Conservation (phyloP, 64 coral and sea anemone species). For the Cladopsammia gracilis region DNA sequence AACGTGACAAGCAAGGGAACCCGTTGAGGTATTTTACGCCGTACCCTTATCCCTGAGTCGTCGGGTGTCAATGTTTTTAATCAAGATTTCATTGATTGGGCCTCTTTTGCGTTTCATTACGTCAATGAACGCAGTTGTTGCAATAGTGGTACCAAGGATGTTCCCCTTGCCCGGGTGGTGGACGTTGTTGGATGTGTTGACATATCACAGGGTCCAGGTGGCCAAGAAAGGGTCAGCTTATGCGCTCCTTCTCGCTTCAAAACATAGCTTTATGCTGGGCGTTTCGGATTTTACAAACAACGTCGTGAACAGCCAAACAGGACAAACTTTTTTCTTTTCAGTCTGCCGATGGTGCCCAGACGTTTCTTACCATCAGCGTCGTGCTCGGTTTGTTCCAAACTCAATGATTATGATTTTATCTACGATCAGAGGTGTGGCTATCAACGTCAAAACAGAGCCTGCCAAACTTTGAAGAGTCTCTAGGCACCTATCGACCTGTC, state of each 20-base stretch:
- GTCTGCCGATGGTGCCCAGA: neutral
- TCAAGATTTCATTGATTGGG: conserved; percentile 20
- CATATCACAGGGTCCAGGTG: neutral
- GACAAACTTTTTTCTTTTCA: neutral
- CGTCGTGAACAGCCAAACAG: neutral
- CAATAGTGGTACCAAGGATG: conserved; percentile 46
- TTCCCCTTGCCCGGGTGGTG: conserved; percentile 33
- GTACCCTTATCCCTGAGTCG: neutral
- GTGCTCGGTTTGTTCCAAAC: neutral
- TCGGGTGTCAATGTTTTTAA: conserved; percentile 55
- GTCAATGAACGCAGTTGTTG: neutral
- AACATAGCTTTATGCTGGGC: neutral
- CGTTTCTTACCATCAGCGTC: conserved; percentile 19
- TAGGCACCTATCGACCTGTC: neutral
- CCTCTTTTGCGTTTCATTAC: conserved; percentile 24
- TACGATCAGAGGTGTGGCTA: conserved; percentile 33
- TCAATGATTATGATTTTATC: conserved; percentile 28
- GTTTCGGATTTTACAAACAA: neutral
- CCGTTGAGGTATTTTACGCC: conserved; percentile 64
- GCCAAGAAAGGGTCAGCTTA: neutral
- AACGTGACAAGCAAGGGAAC: neutral
- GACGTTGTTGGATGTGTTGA: conserved; percentile 11
- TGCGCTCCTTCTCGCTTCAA: conserved; percentile 8
- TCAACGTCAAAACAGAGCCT: neutral
- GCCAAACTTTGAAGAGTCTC: neutral